Evolutionary conservation across 2,113 vertebrate species (phyloP).

Genomic region (Amblyopsis rosae): DNA sequence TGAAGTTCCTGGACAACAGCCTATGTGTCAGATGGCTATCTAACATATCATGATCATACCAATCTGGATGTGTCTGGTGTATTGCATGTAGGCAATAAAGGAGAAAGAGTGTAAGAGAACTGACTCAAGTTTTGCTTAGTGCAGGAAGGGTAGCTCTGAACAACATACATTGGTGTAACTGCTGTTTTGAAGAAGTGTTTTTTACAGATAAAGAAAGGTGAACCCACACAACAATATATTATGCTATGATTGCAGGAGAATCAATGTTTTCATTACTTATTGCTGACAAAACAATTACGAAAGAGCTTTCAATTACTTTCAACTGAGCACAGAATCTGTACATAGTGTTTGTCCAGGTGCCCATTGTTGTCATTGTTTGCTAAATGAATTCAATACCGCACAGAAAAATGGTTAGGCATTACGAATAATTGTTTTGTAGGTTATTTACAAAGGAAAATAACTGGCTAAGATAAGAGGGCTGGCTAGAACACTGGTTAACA

Average conservation of each 20-base stretch:
- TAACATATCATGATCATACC: no score
- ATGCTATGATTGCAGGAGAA: no score
- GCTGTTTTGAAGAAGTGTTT: no score
- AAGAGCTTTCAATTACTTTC: background rate
- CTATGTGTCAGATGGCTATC: no score
- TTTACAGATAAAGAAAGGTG: no score
- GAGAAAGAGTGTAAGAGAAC: no score
- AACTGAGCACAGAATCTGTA: background rate
- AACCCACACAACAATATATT: no score
- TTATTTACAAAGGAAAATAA: background rate
- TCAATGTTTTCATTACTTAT: background rate
- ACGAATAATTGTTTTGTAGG: background rate
- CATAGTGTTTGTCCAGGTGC: background rate
- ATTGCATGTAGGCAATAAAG: no score
- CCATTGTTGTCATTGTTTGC: conserved; percentile 1
- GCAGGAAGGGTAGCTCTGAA: background rate
- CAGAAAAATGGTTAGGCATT: conserved; percentile 6
- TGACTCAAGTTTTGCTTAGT: background rate
- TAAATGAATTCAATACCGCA: conserved; percentile 8
- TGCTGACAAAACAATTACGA: background rate
- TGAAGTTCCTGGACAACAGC: no score
- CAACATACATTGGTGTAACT: no score
- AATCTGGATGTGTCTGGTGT: no score
- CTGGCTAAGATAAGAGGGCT: background rate
- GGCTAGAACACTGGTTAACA: background rate